Conservation (phyloP, 2,888 invertebrate genomes). For the Atherix ibis region DNA sequence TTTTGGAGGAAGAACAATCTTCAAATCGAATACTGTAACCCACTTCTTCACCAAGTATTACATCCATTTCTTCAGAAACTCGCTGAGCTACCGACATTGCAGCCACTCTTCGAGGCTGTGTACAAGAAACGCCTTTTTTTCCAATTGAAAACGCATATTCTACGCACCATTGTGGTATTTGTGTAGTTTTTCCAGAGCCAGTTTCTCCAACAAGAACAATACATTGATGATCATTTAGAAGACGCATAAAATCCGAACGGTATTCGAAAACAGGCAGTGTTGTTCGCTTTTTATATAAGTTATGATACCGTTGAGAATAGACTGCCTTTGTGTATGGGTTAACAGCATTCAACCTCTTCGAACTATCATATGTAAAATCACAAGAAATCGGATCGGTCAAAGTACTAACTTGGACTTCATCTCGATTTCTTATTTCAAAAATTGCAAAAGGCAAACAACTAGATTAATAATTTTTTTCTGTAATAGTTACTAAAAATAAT, state of each 20-base stretch:
- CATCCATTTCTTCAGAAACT: constrained; percentile 99
- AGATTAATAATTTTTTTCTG: no score
- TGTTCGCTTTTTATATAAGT: constrained; percentile 74
- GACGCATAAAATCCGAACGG: constrained; percentile 85
- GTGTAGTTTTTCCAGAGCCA: constrained; percentile 99
- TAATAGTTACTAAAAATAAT: no score
- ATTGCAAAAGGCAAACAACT: no score
- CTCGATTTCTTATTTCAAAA: no score
- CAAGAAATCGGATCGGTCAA: no score
- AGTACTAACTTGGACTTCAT: no score
- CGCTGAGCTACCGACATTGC: constrained; percentile 99
- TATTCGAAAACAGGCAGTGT: constrained; percentile 97
- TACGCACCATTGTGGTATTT: constrained; percentile 94
- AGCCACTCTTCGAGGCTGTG: constrained; percentile 92
- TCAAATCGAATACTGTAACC: constrained; percentile 98
- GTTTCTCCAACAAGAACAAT: constrained; percentile 97
- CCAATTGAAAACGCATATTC: constrained; percentile 52
- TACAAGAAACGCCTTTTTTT: constrained; percentile 79
- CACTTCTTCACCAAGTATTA: constrained; percentile 77
- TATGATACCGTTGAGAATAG: constrained; percentile 78
- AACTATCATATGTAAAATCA: no score
- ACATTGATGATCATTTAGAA: constrained; percentile 83
- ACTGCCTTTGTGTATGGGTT: constrained; percentile 72
- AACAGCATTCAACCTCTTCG: no score
- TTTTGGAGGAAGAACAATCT: constrained; percentile 90